phyloP scores from a whole-genome alignment of 2,888 invertebrate genomes.

The Drosophila bunnanda region DNA sequence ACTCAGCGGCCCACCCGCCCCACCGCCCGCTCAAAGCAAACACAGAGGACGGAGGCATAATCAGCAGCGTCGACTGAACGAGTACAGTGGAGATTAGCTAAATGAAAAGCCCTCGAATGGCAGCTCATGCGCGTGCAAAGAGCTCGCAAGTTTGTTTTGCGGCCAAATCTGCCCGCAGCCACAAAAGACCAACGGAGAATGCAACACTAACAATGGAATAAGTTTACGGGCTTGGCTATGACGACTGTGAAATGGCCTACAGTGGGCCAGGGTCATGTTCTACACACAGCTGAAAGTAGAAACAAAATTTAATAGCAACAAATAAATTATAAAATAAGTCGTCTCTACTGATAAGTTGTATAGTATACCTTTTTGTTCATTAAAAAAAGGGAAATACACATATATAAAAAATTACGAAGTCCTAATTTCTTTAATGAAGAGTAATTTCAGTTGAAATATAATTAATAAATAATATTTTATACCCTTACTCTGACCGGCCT shows the following conservation, averaged over 20 bases:
- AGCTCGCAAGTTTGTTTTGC: conserved; percentile 38
- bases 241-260: neutral
- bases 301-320: neutral
- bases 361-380: too few relatives aligned
- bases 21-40: conserved; percentile 33
- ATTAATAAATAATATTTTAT: too few relatives aligned
- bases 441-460: too few relatives aligned
- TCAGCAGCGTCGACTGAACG: conserved; percentile 43
- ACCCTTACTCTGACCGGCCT: too few relatives aligned
- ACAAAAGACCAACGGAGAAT: conserved; percentile 39
- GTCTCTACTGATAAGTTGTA: too few relatives aligned
- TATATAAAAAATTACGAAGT: too few relatives aligned
- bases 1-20: conserved; percentile 7
- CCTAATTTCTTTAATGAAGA: too few relatives aligned
- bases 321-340: neutral
- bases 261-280: neutral
- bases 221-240: conserved; percentile 1
- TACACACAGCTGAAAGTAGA: fast-evolving
- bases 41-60: conserved; percentile 38
- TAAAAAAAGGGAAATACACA: too few relatives aligned
- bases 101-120: conserved; percentile 59
- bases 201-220: conserved; percentile 35
- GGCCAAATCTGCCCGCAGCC: conserved; percentile 33
- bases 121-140: conserved; percentile 41
- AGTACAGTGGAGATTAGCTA: conserved; percentile 63